These are phyloP conservation scores for Caenorhabditis doughertyi DNA, from an alignment of 2,888 invertebrate species.

Conservation along the genomic window DNA sequence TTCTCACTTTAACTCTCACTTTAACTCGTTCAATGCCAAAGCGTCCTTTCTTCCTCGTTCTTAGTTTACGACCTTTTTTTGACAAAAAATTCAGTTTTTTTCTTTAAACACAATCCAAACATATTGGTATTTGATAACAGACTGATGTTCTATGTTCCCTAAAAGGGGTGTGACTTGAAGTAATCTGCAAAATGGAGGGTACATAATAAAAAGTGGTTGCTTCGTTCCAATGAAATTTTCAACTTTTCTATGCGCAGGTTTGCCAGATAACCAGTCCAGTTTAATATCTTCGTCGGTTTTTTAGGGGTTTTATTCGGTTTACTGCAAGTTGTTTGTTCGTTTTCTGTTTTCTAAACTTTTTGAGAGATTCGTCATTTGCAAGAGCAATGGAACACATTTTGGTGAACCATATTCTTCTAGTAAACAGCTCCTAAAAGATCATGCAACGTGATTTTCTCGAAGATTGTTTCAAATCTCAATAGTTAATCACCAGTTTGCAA, in stretches of 20 bases:
- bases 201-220: background rate
- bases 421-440: background rate
- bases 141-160: conserved; percentile 44
- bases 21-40: background rate
- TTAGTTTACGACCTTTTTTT: conserved; percentile 42
- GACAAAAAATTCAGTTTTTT: conserved; percentile 18
- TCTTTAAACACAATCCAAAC: background rate
- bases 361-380: background rate
- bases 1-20: conserved; percentile 40
- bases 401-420: conserved; percentile 1
- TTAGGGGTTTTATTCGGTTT: background rate
- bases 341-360: background rate
- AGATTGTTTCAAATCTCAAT: no score
- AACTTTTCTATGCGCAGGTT: background rate
- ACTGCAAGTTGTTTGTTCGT: conserved; percentile 5
- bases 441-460: background rate
- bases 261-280: background rate
- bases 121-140: conserved; percentile 5
- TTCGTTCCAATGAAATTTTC: background rate
- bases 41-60: background rate
- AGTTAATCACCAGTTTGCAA: no score
- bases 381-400: background rate
- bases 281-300: background rate
- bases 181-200: background rate
- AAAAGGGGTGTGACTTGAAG: background rate